Evolutionary conservation across 2,797 vertebrate species (phyloP), one percentile per base, ranked within the genome.

Genomic region (Pipistrellus pipistrellus): DNA sequence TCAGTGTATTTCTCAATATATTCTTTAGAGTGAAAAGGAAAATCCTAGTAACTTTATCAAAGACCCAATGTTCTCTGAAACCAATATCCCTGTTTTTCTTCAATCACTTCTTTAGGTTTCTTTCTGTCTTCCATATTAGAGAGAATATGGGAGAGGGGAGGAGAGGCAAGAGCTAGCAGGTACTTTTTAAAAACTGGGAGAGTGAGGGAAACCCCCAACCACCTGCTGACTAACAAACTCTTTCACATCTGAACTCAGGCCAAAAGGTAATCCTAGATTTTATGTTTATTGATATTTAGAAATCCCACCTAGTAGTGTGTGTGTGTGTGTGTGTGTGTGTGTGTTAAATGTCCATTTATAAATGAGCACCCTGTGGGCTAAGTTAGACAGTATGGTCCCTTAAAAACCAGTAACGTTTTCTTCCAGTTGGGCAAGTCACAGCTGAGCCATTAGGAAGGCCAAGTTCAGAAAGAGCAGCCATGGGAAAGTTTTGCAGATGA

Each of bases 1-100:
- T 77, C n/a, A 85, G 38, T 46, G 32, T 41, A 57, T 87, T 93
- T 95, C 85, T 90, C 53, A 72, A 35, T 69, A 32, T 21, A 90
- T 32, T 59, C 86, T 14, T 75, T 46, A 76, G 59, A 94, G n/a
- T 51, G 17, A 93, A 91, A 95, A 71, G 8, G 17, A 41, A 53
- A 90, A 51, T 57, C 48, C n/a, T 27, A 64, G 21, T 51, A 41
- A 87, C 13, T 10, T 38, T 59, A 38, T 32, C 1, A 11, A 23
- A 66, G 12, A 46, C 87, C 35, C 41, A 41, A 48, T 18, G 20
- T 64, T 85, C 66, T 92, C 57, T 71, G 25, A 91, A 94, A 93
- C 78, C 23, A 51, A 32, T 69, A 30, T 38, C 14, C 8, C 25
- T 25, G 46, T 41, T 53, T 53, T 72, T 81, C 64, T 85, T 51